Evolutionary conservation across 2,797 vertebrate species (phyloP).

Genomic region (Gila robusta): DNA sequence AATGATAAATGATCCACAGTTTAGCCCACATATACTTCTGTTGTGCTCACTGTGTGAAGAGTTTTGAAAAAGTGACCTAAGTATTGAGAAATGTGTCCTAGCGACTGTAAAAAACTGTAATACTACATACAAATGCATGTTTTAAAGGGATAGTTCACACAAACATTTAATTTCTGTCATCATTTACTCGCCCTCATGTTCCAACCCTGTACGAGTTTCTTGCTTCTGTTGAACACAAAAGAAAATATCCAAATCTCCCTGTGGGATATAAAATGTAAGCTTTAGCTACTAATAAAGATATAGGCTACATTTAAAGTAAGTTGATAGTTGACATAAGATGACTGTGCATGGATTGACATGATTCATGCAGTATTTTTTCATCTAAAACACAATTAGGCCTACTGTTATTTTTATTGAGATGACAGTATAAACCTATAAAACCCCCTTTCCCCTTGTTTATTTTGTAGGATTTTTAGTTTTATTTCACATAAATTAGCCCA

Average conservation of each 20-base stretch:
- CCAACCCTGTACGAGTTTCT: no score
- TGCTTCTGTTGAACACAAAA: no score
- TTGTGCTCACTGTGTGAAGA: no score
- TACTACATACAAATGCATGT: no score
- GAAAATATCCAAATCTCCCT: neutral
- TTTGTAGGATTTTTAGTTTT: neutral
- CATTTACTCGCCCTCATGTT: no score
- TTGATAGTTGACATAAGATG: neutral
- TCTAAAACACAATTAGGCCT: neutral
- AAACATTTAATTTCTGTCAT: no score
- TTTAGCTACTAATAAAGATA: neutral
- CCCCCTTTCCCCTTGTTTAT: neutral
- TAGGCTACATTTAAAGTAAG: neutral
- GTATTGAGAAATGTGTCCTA: no score
- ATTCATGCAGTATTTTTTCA: no score
- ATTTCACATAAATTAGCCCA: neutral
- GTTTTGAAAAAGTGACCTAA: no score
- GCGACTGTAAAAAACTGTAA: neutral
- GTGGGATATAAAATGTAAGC: neutral
- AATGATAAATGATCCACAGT: no score
- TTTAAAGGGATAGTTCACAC: no score
- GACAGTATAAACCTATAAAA: neutral
- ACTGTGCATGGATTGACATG: neutral
- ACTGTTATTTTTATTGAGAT: neutral
- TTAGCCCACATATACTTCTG: no score